Evolutionary conservation across 2,113 vertebrate species (phyloP).

Genomic region (Kryptolebias marmoratus): DNA sequence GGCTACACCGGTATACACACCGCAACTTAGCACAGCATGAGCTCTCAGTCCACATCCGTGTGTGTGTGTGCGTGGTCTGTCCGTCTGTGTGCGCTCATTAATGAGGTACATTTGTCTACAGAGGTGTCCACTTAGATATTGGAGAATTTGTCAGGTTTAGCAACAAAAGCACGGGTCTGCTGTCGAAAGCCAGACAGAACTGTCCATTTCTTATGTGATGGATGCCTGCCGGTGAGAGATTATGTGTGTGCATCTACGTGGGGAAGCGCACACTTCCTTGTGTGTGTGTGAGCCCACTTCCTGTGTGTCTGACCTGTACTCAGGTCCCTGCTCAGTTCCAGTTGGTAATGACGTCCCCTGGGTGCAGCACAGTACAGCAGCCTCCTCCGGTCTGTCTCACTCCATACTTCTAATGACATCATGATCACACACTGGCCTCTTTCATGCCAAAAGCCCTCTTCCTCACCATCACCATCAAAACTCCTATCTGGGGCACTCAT

Average conservation of each 20-base stretch:
- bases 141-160: conserved; percentile 68
- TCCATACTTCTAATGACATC: conserved; percentile 79
- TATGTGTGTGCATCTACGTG: conserved; percentile 4
- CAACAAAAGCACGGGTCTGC: conserved; percentile 58
- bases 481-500: conserved; percentile 36
- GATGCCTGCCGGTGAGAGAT: conserved; percentile 48
- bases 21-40: conserved; percentile 65
- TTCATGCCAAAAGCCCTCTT: conserved; percentile 75
- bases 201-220: conserved; percentile 73
- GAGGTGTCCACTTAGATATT: conserved; percentile 73
- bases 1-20: conserved; percentile 67
- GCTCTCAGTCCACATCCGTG: conserved; percentile 22
- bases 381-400: conserved; percentile 73
- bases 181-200: conserved; percentile 64
- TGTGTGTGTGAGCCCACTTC: conserved; percentile 43
- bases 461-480: conserved; percentile 65
- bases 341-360: conserved; percentile 79
- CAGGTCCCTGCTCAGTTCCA: conserved; percentile 70
- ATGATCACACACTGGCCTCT: conserved; percentile 75
- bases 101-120: conserved; percentile 71
- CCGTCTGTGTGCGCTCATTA: conserved; percentile 70
- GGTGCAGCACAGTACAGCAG: conserved; percentile 64
- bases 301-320: conserved; percentile 73
- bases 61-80: conserved; percentile 36
- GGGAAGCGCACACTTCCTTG: conserved; percentile 19